Base-by-base conservation (phyloP, 1,140 invertebrate species). In the Bombus affinis region DNA sequence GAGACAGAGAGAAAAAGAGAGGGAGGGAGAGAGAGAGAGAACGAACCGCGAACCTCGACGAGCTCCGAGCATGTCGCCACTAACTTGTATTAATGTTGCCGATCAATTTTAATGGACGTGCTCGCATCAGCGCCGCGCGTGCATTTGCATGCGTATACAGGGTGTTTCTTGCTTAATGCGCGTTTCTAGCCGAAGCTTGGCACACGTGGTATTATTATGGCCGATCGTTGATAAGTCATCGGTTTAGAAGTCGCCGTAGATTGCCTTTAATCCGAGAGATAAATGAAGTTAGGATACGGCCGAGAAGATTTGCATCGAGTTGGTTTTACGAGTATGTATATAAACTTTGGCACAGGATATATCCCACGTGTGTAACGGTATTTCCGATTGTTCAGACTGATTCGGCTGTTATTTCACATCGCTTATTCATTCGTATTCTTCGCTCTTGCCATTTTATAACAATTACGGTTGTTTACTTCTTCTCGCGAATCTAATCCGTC, bases 11-110 rank as follows among this genome's bases (percentile, higher is more conserved):
- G 12, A 32, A n/a, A 47, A 0, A 5, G 3, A 15, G 3, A 47
- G 44, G 15, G 15, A 47, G 47, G 18, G 15, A 18, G 5, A 53
- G 82, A 53, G 47, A 53, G 47, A 8, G 18, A 92, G 87, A 92
- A 87, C 83, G 88, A 86, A 73, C 73, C 85, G 66, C 81, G 84
- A 87, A 89, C 81, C 88, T 87, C 88, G 88, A 74, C 85, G 82
- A 70, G 92, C 91, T 87, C 81, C 90, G 89, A 90, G 83, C 93
- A 94, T 94, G 94, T 94, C 94, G 93, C 92, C 93, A 94, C 94
- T 95, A 95, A 95, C 93, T 95, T 93, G 94, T 95, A 95, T 93
- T 94, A 94, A 95, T 93, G 94, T 95, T 93, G 91, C 90, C 94
- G 93, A 94, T 95, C 94, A 95, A 94, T 95, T 92, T 92, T 95